These are phyloP conservation scores for Gouania willdenowi DNA, from an alignment of 2,797 vertebrate species.

Conservation along the genomic window DNA sequence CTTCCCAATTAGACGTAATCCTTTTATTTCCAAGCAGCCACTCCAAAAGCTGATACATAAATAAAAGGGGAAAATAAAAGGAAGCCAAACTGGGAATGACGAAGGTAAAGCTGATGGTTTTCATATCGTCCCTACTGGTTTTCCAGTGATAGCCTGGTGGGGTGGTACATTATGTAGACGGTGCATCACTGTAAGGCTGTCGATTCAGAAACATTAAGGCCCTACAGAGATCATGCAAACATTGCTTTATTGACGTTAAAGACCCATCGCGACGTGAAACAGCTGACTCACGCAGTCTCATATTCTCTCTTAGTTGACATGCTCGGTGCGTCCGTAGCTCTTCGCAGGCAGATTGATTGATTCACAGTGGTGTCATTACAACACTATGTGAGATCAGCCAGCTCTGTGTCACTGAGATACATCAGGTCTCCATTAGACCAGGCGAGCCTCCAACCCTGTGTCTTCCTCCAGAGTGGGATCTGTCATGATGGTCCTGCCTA, in stretches of 20 bases:
- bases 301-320: constrained; percentile 32
- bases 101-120: constrained; percentile 16
- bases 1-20: constrained; percentile 54
- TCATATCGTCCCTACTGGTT: constrained; percentile 8
- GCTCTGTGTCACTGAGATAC: constrained; percentile 34
- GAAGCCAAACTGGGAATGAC: constrained; percentile 13
- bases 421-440: constrained; percentile 36
- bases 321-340: constrained; percentile 32
- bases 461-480: constrained; percentile 8
- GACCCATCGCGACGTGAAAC: constrained; percentile 2
- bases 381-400: constrained; percentile 19
- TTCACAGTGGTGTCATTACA: constrained; percentile 41
- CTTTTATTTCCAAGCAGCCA: constrained; percentile 46
- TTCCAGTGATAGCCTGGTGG: too few relatives aligned
- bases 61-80: constrained; percentile 4
- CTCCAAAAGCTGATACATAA: constrained; percentile 7
- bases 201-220: too few relatives aligned
- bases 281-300: constrained; percentile 4
- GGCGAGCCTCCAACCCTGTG: constrained; percentile 3
- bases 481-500: background rate
- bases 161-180: background rate
- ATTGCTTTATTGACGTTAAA: constrained; percentile 31
- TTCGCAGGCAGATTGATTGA: constrained; percentile 52
- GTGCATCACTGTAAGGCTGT: too few relatives aligned
- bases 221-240: too few relatives aligned